Evolutionary conservation across 2,797 vertebrate genomes (phyloP), one percentile per base, ranked within the genome.

Genomic region (Fratercula arctica): DNA sequence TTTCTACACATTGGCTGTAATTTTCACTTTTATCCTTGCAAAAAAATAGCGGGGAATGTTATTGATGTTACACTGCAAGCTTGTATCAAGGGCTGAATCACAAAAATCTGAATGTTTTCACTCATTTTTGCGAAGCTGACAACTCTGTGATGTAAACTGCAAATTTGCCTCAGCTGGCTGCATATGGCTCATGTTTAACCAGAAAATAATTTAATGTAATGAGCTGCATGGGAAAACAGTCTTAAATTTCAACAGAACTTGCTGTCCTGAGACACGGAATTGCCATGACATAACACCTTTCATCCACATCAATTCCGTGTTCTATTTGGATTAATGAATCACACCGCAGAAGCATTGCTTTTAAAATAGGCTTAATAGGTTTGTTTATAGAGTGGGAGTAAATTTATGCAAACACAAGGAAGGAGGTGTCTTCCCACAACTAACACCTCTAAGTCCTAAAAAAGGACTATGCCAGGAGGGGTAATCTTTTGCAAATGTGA

Each of bases 81-180:
- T 54, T 35, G 35, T 72, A 93, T 94, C 85, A 77, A 85, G 76
- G 75, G 69, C 83, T 94, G 87, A 96, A 85, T 69, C 79, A 68
- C 95, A 85, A 70, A 53, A 56, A 76, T 60, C 26, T 28, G 39
- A 35, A 41, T 86, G 70, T 92, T 96, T 97, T 79, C 72, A 43
- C 85, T 90, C 51, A 24, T 63, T 97, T 96, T 80, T 77, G 75
- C 69, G 83, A 91, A 94, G 83, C 90, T 85, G 91, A 95, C 80
- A 90, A 6, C n/a, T 63, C 80, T 31, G 56, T 15, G 12, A 91
- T 77, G 45, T 82, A 95, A 97, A 84, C 95, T 95, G 93, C 73
- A 86, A 82, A 78, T 74, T 13, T 77, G 48, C 77, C 93, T 33
- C 70, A 64, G 78, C 77, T 87, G 82, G 16, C n/a, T 88, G 64